Base-by-base conservation (phyloP, 2,113 vertebrate genomes). In the Pogonocichla stellata region DNA sequence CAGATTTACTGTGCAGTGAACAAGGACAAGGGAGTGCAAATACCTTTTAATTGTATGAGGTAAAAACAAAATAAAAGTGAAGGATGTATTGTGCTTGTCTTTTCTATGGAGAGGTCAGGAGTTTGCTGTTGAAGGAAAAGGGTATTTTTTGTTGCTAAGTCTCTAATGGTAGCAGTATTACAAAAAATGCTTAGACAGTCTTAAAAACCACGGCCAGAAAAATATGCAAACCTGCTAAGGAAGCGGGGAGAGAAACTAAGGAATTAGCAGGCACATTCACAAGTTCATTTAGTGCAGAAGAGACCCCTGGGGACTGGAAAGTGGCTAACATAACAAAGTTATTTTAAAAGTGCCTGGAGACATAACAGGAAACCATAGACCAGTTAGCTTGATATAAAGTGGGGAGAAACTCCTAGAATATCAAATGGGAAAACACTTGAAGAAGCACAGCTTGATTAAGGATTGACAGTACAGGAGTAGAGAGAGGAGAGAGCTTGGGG, bases 361-460 rank as follows among this genome's bases (percentile, higher is more conserved):
- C 82, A 97, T 84, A 96, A 95, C 86, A 97, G 92, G 96, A 95
- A 79, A 56, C 58, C 82, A 91, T 79, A 92, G 85, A 96, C 80
- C 87, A 96, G 95, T 93, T 95, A 85, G 65, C 87, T 96, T 92
- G 66, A 96, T 93, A 89, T 42, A 91, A 96, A 95, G n/a, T 85
- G 60, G 60, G 45, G 47, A 96, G 94, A 96, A 97, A 96, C 65
- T 96, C 95, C 79, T 91, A 34, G 88, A 95, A 95, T 96, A 95
- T 95, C 38, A 96, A 96, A 92, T 93, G 87, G 81, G 50, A 79
- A 96, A 97, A 86, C 95, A 95, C 70, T 95, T 53, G 93, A 72
- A 86, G 91, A 87, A 97, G 96, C 96, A 97, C 95, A 97, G 95
- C 96, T 95, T 96, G 96, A 97, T 95, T 95, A 96, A 96, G 90